Base-by-base conservation (phyloP, 2,113 vertebrate species). In the Cololabis saira region DNA sequence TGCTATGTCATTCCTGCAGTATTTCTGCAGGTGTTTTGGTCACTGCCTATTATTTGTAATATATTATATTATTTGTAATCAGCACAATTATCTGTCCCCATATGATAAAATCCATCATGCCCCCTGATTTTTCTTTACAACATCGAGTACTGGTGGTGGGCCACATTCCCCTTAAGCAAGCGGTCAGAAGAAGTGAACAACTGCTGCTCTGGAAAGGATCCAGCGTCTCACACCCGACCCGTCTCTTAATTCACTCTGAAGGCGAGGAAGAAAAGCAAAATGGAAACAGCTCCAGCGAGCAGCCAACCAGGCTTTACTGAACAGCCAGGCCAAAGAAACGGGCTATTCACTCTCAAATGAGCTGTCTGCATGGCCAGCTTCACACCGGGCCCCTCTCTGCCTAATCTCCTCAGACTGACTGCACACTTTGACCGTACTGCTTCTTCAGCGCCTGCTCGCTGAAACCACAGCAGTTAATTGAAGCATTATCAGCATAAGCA, bases 321-420 rank as follows among this genome's bases (percentile, higher is more conserved):
- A 51, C 54, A 33, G 54, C 70, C 67, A 5, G 61, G 67, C 84
- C 76, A 82, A 75, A 82, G 74, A 87, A 86, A 87, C 81, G 72
- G 60, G 53, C 71, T 56, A 87, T 90, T 90, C 83, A 84, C n/a
- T 74, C 76, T 86, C 78, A 85, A 80, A 87, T 87, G 63, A 89
- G 82, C 78, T 21, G 59, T 84, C 72, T 78, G 76, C 70, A 73
- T 64, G 71, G 71, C 57, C 76, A 47, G 76, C 78, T 86, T 86
- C 64, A 87, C 70, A 84, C 24, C 64, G 76, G 68, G 52, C 71
- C 82, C 74, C 75, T 71, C 68, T 72, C 48, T 13, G 57, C 59
- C 70, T 84, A 88, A 84, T 87, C 80, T 75, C 6, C 76, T 81
- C 82, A 58, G 62, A 77, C 66, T 73, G 78, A 74, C 79, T 72